These are phyloP conservation scores for Cephus sareptanus DNA, from an alignment of 2,888 invertebrate species.

Conservation along the genomic window DNA sequence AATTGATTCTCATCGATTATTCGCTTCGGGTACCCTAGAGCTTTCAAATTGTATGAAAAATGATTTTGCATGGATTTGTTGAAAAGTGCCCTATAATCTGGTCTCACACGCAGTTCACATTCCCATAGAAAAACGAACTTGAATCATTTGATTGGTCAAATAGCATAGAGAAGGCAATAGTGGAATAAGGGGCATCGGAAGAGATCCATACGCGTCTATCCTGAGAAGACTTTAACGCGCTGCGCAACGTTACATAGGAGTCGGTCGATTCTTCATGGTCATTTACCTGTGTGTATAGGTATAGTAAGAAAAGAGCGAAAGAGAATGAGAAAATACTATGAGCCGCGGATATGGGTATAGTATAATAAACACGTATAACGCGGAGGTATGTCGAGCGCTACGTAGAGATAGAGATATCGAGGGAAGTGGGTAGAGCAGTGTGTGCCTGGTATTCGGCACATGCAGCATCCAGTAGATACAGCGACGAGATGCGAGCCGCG, in stretches of 20 bases:
- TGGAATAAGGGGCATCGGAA: background rate
- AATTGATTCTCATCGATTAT: background rate
- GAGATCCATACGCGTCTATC: background rate
- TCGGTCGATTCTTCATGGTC: background rate
- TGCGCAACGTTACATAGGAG: background rate
- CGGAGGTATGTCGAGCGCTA: background rate
- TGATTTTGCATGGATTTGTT: background rate
- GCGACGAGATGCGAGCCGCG: constrained; percentile 10
- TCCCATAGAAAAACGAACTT: background rate
- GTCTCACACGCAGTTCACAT: background rate
- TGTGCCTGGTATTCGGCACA: constrained; percentile 11
- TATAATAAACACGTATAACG: constrained; percentile 3
- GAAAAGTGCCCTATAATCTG: background rate
- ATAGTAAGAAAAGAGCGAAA: background rate
- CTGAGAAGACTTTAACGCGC: background rate
- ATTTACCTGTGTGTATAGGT: background rate
- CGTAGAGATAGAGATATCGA: constrained; percentile 1
- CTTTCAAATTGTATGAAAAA: background rate
- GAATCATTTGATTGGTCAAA: background rate
- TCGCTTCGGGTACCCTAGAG: background rate
- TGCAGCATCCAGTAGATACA: constrained; percentile 17
- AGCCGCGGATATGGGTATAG: background rate
- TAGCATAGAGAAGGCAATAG: background rate
- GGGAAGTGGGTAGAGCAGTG: background rate
- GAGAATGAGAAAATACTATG: background rate